Evolutionary conservation across 2,888 invertebrate species (phyloP), one percentile per base, ranked within the genome.

Genomic region (Stegophylla sp.): DNA sequence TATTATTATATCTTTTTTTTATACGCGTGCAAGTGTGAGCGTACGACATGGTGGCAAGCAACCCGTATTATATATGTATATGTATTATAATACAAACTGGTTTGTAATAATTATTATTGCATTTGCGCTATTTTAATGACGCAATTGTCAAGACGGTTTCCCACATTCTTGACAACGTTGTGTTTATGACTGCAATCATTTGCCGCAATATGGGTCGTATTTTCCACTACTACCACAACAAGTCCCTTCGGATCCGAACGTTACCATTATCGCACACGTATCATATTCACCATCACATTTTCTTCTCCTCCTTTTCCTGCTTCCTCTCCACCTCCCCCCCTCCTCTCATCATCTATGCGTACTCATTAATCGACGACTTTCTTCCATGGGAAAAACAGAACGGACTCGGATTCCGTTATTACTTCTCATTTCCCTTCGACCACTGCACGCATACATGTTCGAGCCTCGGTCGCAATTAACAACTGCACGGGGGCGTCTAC

Each of bases 301-400:
- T 53, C 23, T 2, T 20, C 56, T 9, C 20, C 17, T n/a, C 51
- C n/a, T 9, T n/a, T 20, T 3, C 9, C 3, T 2, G 9, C 20
- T 1, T 56, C 10, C 34, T 34, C 34, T 34, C 7, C 56, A n/a
- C 51, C 51, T n/a, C 20, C 51, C 56, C 10, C 23, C n/a, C 7
- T 53, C 20, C 2, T 56, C 12, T 10, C 51, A 7, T 10, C 34
- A 34, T 34, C n/a, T 23, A n/a, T 20, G 56, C 56, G 61, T 28
- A 56, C 26, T 76, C 41, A 67, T 77, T 45, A 67, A 67, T 48
- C 48, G 34, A 59, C 48, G 34, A 59, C 79, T 79, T 71, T 79
- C 69, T 61, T 79, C 51, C 48, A 79, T 79, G 79, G 79, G 79
- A 79, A 79, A 79, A 69, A 69, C 48, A 12, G 45, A 53, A 75